Base-by-base conservation (phyloP, 2,113 vertebrate species). In the Apeltes quadracus region DNA sequence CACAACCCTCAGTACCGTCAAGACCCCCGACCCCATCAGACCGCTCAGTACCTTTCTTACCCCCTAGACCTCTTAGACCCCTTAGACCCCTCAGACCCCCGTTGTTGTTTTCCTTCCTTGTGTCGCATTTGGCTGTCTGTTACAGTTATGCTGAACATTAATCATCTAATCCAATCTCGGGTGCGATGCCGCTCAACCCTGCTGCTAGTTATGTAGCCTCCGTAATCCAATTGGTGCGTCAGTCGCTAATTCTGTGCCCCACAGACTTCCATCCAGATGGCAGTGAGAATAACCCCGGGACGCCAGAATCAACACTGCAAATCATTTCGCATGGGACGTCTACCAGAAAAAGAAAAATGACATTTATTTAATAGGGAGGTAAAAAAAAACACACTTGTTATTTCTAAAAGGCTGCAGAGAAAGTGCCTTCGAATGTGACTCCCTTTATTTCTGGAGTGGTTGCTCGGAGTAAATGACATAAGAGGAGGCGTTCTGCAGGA, bases 261-360 rank as follows among this genome's bases (percentile, higher is more conserved):
- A 72, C 85, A 86, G 87, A 84, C 36, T 67, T 81, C 79, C 15
- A 73, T 79, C 77, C 88, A 85, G 86, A 86, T 83, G 88, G 84
- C 66, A 53, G 73, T 43, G 68, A 81, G 81, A 75, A 44, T 64
- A 56, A 62, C 38, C 25, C 7, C 18, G 41, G 54, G 63, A 69
- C 63, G 57, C 41, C 32, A 29, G 61, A 61, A 50, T 66, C 44
- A 43, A 50, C 68, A 62, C 44, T 41, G 11, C 38, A 32, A 54
- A 77, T 75, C 0, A 68, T 54, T 56, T 79, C 54, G 39, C 15
- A 15, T 38, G 20, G 55, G 64, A 53, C 18, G 2, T 56, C 59
- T 8, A 68, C 5, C 2, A 39, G 54, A 56, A 15, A 7, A 64
- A 4, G 7, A 53, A 16, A 22, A n/a, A 9, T 54, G 7, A 64